A percentile compares a stretch with the other conserved stretches of the same genome.
These are phyloP conservation scores for Adelognathus sp. DNA, from an alignment of 2,888 invertebrate genomes.

Conservation along the genomic window DNA sequence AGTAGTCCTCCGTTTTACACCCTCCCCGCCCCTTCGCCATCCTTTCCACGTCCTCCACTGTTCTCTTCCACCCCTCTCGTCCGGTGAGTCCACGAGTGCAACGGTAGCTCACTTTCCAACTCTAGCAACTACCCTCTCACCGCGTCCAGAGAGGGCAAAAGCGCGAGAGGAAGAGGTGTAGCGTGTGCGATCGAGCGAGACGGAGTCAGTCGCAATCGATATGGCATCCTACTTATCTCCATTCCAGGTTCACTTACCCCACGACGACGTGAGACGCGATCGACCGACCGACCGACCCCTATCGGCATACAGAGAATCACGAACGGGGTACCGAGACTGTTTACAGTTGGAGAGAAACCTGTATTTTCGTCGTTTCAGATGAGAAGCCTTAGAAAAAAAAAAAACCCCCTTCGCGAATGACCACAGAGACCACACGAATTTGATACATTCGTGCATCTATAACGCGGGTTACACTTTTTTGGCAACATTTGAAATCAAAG, in stretches of 20 bases:
- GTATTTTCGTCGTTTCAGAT: constrained; percentile 33
- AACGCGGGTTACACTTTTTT: not conserved
- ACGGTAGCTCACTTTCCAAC: constrained; percentile 75
- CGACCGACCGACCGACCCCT: constrained; percentile 47
- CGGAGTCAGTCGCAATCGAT: constrained; percentile 77
- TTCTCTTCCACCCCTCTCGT: constrained; percentile 53
- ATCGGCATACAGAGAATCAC: constrained; percentile 23
- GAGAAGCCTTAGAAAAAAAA: constrained; percentile 22
- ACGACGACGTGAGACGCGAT: constrained; percentile 54
- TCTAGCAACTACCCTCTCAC: constrained; percentile 60
- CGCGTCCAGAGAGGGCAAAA: constrained; percentile 16
- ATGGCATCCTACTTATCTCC: constrained; percentile 79
- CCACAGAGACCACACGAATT: constrained; percentile 42
- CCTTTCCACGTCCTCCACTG: constrained; percentile 33
- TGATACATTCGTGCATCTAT: constrained; percentile 13
- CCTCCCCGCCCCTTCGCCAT: constrained; percentile 17
- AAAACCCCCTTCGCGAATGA: not conserved
- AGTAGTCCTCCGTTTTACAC: constrained; percentile 31
- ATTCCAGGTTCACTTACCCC: constrained; percentile 69
- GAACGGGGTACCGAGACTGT: constrained; percentile 20
- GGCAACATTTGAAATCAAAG: constrained; percentile 8
- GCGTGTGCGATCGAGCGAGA: constrained; percentile 18
- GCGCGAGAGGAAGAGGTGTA: constrained; percentile 16
- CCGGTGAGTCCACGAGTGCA: constrained; percentile 54
- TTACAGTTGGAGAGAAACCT: constrained; percentile 20